These are phyloP conservation scores for Druceiella hillmani DNA, from an alignment of 2,888 invertebrate genomes.

Conservation along the genomic window DNA sequence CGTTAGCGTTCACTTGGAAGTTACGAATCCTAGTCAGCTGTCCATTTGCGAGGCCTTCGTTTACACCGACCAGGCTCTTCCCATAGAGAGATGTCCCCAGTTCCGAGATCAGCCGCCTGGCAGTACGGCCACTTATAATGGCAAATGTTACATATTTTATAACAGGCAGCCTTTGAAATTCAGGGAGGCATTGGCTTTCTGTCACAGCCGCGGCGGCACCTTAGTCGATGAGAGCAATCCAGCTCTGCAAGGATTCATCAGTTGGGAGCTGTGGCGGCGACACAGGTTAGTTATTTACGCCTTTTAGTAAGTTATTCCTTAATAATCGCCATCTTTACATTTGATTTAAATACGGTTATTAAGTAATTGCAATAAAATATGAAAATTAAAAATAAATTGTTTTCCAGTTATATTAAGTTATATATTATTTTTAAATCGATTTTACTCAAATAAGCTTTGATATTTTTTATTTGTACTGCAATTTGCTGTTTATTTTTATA, in stretches of 20 bases:
- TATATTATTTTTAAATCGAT: too few species aligned
- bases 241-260: constrained; percentile 88
- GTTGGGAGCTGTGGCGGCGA: constrained; percentile 90
- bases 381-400: too few species aligned
- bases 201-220: constrained; percentile 75
- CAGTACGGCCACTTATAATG: constrained; percentile 88
- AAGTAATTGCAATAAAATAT: too few species aligned
- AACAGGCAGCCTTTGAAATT: constrained; percentile 79
- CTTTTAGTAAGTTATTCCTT: too few species aligned
- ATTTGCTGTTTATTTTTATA: too few species aligned
- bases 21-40: constrained; percentile 65
- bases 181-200: constrained; percentile 73
- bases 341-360: too few species aligned
- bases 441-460: too few species aligned
- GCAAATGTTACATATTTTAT: constrained; percentile 93
- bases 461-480: too few species aligned
- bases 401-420: too few species aligned
- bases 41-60: constrained; percentile 93
- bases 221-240: constrained; percentile 90
- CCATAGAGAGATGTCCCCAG: constrained; percentile 88
- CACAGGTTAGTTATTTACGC: too few species aligned
- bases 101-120: constrained; percentile 91
- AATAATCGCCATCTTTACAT: too few species aligned
- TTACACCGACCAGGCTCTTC: constrained; percentile 85
- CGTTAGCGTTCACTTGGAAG: constrained; percentile 86